Evolutionary conservation across 2,113 vertebrate species (phyloP).

Genomic region (Thalassarche chlororhynchos): DNA sequence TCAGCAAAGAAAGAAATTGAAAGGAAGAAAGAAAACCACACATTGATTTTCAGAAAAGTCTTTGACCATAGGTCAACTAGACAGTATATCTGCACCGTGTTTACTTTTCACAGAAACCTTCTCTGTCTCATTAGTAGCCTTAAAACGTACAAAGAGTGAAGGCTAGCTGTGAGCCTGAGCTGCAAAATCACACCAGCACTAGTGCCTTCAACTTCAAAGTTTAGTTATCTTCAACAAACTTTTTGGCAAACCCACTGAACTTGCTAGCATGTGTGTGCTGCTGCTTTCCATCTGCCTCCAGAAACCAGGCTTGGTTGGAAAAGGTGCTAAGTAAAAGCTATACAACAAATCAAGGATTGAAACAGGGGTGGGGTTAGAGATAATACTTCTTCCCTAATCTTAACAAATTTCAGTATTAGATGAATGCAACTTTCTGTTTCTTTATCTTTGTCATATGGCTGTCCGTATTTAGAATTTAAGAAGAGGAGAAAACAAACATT

Average conservation of each 20-base stretch:
- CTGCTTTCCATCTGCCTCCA: background rate
- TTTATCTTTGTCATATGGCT: background rate
- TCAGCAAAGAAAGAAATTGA: background rate
- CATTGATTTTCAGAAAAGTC: background rate
- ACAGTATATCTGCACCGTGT: background rate
- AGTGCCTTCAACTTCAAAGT: background rate
- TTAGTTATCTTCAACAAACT: background rate
- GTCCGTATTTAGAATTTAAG: background rate
- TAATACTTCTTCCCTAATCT: background rate
- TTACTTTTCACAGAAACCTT: conserved; percentile 13
- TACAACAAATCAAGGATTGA: background rate
- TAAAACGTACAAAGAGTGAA: background rate
- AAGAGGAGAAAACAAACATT: background rate
- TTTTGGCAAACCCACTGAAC: background rate
- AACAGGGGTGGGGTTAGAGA: background rate
- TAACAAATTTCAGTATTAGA: background rate
- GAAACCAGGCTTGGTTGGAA: background rate
- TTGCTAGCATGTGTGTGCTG: background rate
- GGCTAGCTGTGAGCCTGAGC: background rate
- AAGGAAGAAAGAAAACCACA: background rate
- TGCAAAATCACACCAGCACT: background rate
- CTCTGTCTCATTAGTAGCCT: background rate
- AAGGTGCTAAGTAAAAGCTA: background rate
- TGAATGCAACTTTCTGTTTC: background rate
- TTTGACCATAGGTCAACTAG: background rate